Evolutionary conservation across 2,113 vertebrate species (phyloP), one percentile per base, ranked within the genome.

Genomic region (Oceanites oceanicus): DNA sequence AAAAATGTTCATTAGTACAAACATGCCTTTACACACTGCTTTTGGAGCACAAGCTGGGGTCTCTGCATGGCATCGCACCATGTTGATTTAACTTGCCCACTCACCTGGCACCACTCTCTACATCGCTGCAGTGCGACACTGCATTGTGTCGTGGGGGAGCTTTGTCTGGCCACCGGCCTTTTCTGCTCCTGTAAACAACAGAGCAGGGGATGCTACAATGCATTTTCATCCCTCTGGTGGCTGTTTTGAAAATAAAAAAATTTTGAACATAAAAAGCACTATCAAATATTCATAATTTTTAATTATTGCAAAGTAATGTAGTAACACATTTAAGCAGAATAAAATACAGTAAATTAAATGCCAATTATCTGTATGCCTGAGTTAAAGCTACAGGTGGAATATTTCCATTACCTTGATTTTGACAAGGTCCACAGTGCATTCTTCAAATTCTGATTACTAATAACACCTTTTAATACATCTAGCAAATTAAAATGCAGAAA

Each of bases 91-190:
- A 32, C 15, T 45, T 73, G 20, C 19, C 59, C 1, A 0, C 42
- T 76, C 40, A 27, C 22, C 30, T 66, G 59, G 26, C 36, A 21
- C 20, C 55, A 0, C 29, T 20, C 27, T 42, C 15, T 26, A 11
- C 34, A 3, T 2, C 9, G 8, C n/a, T 72, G 70, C 52, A 90
- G 65, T 4, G 7, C 0, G 0, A 7, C 45, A 16, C 32, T 27
- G 45, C 13, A 5, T 5, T 40, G n/a, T 49, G 56, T 32, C 1
- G 0, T 6, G 6, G 16, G 27, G 38, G 27, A 59, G 59, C 20
- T 78, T 63, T 67, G 15, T 29, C 38, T 49, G 55, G n/a, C n/a
- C 79, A 62, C 42, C 38, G 36, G 30, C 58, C 10, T 80, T 55
- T 74, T 44, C 55, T 90, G 30, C 38, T 85, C 12, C 59, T 87